Evolutionary conservation across 2,113 vertebrate genomes (phyloP).

Genomic region (Aramus guarauna): DNA sequence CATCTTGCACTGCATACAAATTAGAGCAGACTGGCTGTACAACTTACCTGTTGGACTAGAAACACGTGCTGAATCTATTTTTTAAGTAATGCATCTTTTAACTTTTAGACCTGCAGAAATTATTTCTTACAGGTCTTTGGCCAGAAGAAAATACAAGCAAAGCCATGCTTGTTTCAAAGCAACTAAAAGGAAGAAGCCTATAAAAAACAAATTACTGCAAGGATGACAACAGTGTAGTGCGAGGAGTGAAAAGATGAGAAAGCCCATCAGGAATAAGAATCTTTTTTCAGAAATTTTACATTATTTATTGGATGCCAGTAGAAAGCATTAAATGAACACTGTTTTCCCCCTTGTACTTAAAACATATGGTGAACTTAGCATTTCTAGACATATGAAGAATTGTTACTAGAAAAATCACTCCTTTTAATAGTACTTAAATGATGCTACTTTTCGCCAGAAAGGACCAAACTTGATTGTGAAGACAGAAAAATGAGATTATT

Average conservation of each 20-base stretch:
- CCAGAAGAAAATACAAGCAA: not conserved
- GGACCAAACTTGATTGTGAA: not conserved
- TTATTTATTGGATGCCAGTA: not conserved
- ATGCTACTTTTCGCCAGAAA: not conserved
- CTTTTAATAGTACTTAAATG: not conserved
- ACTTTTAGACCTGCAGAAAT: not conserved
- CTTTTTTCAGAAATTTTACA: not conserved
- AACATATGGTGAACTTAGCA: not conserved
- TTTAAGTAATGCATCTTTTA: not conserved
- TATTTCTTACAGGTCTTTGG: not conserved
- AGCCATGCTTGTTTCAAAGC: not conserved
- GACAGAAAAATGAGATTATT: not conserved
- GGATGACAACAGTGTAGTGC: not conserved
- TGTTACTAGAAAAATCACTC: not conserved
- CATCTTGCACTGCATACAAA: not conserved
- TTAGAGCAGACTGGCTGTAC: not conserved
- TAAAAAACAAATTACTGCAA: not conserved
- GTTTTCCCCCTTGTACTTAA: not conserved
- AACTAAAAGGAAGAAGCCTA: not conserved
- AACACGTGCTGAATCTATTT: not conserved
- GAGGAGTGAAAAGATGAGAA: not conserved
- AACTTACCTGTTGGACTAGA: not conserved
- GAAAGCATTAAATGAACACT: not conserved
- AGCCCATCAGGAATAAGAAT: not conserved
- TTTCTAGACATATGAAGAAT: not conserved